Evolutionary conservation across 2,797 vertebrate genomes (phyloP).

Genomic region (Crenuchus spilurus): DNA sequence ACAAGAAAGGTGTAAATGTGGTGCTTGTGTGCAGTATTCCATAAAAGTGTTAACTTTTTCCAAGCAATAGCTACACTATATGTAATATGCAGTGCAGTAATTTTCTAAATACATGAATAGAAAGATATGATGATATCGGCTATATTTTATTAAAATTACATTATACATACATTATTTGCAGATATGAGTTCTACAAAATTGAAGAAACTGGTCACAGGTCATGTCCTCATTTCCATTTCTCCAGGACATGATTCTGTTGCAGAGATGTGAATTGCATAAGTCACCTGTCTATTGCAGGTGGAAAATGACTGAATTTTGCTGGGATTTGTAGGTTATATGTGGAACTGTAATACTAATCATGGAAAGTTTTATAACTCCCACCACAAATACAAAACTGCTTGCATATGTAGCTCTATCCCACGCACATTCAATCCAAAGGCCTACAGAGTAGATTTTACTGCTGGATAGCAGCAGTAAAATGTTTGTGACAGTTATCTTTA

Average conservation of each 20-base stretch:
- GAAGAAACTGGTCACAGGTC: not conserved
- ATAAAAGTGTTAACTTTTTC: too few species aligned
- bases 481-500: not conserved
- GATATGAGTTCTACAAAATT: too few species aligned
- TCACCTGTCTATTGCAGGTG: constrained; percentile 2
- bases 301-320: constrained; percentile 5
- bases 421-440: not conserved
- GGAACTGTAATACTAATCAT: not conserved
- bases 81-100: too few species aligned
- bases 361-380: not conserved
- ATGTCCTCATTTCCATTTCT: not conserved
- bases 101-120: too few species aligned
- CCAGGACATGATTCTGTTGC: not conserved
- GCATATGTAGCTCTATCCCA: not conserved
- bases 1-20: too few species aligned
- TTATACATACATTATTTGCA: too few species aligned
- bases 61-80: too few species aligned
- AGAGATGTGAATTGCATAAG: not conserved
- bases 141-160: too few species aligned
- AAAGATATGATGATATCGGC: too few species aligned
- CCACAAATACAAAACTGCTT: not conserved
- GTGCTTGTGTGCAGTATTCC: too few species aligned
- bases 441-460: not conserved
- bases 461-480: not conserved
- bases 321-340: not conserved